Evolutionary conservation across 1,140 invertebrate species (phyloP).

Genomic region (Platyura marginata): DNA sequence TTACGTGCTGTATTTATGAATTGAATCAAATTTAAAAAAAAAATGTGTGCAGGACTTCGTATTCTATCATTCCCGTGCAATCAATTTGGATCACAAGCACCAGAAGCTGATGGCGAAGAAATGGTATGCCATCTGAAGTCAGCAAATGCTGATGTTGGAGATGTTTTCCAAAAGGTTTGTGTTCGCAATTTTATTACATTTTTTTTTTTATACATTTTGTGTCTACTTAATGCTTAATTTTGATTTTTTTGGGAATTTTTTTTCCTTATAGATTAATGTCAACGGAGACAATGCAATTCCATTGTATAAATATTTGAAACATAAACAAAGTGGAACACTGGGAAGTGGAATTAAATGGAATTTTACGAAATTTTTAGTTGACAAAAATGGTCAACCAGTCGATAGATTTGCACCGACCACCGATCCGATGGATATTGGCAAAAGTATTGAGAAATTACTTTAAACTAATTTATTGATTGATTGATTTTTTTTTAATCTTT

Average conservation of each 20-base stretch:
- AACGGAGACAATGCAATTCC: conserved; percentile 74
- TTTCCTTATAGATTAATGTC: conserved; percentile 66
- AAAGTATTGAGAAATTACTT: conserved; percentile 48
- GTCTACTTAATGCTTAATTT: too few relatives aligned
- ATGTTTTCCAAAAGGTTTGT: conserved; percentile 34
- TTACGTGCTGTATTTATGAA: not conserved
- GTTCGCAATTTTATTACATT: too few relatives aligned
- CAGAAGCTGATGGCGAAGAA: conserved; percentile 41
- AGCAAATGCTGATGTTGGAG: conserved; percentile 59
- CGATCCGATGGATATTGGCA: conserved; percentile 47
- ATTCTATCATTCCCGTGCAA: conserved; percentile 87
- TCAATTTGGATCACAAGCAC: conserved; percentile 76
- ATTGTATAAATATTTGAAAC: conserved; percentile 75
- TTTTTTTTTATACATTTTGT: too few relatives aligned
- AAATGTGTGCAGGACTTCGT: conserved; percentile 30
- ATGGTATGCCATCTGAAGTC: conserved; percentile 55
- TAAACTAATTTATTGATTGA: too few relatives aligned
- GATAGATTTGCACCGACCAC: conserved; percentile 59
- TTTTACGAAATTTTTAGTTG: conserved; percentile 86
- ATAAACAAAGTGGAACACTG: conserved; percentile 55
- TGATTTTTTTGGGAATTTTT: conserved; percentile 19
- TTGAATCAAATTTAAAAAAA: not conserved
- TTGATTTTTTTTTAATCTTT: too few relatives aligned
- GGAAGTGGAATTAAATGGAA: conserved; percentile 87
- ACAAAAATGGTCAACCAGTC: conserved; percentile 70